These are phyloP conservation scores for Prunella strophiata DNA, from an alignment of 2,797 vertebrate genomes.

Conservation along the genomic window DNA sequence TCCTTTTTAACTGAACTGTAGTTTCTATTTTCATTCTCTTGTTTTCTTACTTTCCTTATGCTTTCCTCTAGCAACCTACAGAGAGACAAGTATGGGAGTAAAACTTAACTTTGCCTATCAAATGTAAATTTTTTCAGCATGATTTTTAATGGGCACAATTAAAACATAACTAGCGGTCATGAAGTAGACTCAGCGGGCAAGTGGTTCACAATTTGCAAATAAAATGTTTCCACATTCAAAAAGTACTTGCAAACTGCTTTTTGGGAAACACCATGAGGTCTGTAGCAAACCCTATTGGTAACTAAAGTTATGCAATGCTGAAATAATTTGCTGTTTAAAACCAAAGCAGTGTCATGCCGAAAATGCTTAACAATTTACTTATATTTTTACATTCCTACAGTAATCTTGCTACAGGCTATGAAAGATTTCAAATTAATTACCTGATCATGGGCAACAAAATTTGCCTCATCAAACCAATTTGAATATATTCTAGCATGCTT, in stretches of 20 bases:
- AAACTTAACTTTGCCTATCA: conserved; percentile 99
- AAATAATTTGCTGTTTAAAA: conserved; percentile 83
- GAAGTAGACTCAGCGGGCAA: conserved; percentile 96
- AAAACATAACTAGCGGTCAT: conserved; percentile 94
- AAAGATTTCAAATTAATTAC: conserved; percentile 82
- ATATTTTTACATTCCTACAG: conserved; percentile 78
- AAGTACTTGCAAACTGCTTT: conserved; percentile 73
- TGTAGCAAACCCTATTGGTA: conserved; percentile 77
- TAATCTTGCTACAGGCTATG: conserved; percentile 84
- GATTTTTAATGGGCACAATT: conserved; percentile 95
- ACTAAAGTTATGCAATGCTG: conserved; percentile 76
- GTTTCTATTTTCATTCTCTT: conserved; percentile 90
- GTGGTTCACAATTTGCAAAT: conserved; percentile 92
- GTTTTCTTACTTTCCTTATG: conserved; percentile 91
- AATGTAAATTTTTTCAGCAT: conserved; percentile 99
- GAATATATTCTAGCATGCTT: conserved; percentile 70
- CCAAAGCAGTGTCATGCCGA: conserved; percentile 73
- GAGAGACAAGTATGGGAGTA: conserved; percentile 99
- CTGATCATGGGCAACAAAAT: conserved; percentile 77
- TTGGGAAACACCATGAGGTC: conserved; percentile 73
- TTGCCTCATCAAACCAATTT: conserved; percentile 74
- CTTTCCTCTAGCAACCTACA: conserved; percentile 99
- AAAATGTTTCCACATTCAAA: conserved; percentile 77
- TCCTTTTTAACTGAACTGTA: conserved; percentile 77
- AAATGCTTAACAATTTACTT: conserved; percentile 77